These are phyloP conservation scores for Drosophila leonis DNA, from an alignment of 2,888 invertebrate species.

Conservation along the genomic window DNA sequence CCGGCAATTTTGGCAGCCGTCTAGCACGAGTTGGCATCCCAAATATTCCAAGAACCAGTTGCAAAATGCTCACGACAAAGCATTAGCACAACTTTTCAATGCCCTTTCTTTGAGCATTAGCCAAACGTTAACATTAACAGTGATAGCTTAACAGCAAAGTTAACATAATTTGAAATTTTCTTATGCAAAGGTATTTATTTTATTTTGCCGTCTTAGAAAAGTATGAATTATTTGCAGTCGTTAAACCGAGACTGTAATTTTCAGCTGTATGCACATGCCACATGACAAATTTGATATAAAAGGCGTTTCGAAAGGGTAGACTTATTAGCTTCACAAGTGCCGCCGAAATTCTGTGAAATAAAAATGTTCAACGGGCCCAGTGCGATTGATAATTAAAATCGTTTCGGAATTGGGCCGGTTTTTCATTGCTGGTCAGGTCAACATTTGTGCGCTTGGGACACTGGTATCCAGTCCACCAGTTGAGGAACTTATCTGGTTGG, in stretches of 20 bases:
- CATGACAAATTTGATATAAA: conserved; percentile 16
- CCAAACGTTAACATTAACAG: not conserved
- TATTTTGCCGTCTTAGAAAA: not conserved
- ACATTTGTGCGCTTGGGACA: conserved; percentile 41
- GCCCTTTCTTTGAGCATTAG: conserved; percentile 9
- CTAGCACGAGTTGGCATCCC: conserved; percentile 66
- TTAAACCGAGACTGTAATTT: not conserved
- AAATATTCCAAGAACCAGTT: conserved; percentile 59
- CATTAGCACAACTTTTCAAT: conserved; percentile 2
- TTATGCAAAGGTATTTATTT: not conserved
- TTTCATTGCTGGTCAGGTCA: conserved; percentile 2
- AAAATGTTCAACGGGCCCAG: conserved; percentile 57
- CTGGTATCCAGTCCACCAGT: conserved; percentile 60
- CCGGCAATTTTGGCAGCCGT: conserved; percentile 43
- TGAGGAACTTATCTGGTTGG: conserved; percentile 33
- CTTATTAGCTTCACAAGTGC: conserved; percentile 50
- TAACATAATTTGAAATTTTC: not conserved
- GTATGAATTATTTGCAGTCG: not conserved
- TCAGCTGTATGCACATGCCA: not conserved
- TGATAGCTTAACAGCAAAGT: not conserved
- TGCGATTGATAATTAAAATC: conserved; percentile 70
- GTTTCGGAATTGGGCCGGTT: conserved; percentile 18
- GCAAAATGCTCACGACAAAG: conserved; percentile 23
- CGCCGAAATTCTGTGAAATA: conserved; percentile 71
- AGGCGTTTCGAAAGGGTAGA: conserved; percentile 42